A percentile compares a stretch with the other conserved stretches of the same genome.
Conservation (phyloP, 2,888 invertebrate species). For the Tromatobia lineatoria region DNA sequence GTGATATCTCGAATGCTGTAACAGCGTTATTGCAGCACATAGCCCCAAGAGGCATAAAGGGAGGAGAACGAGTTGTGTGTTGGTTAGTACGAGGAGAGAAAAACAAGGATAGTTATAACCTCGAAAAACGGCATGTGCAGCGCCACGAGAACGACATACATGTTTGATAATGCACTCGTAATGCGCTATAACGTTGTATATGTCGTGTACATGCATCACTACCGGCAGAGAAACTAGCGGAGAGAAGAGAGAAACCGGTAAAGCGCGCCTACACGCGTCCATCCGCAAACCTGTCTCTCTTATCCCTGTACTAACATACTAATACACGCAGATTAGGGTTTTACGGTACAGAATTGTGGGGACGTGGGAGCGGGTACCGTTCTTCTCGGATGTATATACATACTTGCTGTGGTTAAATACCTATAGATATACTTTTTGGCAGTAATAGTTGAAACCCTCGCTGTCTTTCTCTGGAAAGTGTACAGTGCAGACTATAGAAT, state of each 20-base stretch:
- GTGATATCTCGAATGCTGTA: conserved; percentile 24
- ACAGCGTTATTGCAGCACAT: conserved; percentile 50
- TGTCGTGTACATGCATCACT: neutral
- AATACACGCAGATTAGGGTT: conserved; percentile 34
- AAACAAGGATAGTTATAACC: conserved; percentile 25
- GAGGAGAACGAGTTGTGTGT: neutral
- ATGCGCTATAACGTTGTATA: conserved; percentile 6
- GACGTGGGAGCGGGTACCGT: neutral
- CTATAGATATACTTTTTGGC: conserved; percentile 10
- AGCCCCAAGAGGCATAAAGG: neutral
- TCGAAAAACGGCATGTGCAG: conserved; percentile 34
- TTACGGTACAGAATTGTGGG: conserved; percentile 6
- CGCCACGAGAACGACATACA: conserved; percentile 1
- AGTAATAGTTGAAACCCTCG: conserved; percentile 27
- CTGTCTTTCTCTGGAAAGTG: no score
- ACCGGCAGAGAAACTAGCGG: neutral
- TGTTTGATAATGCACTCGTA: conserved; percentile 41
- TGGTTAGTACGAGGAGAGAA: conserved; percentile 22
- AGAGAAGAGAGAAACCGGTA: neutral
- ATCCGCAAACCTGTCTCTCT: conserved; percentile 1
- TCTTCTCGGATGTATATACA: neutral
- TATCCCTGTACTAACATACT: conserved; percentile 16
- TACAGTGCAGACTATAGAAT: conserved; percentile 19
- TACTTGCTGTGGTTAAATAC: neutral
- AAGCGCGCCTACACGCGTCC: conserved; percentile 8